A percentile compares a stretch with the other conserved stretches of the same genome.
Conservation (phyloP, 2,888 invertebrate species). For the Dicycla oo region DNA sequence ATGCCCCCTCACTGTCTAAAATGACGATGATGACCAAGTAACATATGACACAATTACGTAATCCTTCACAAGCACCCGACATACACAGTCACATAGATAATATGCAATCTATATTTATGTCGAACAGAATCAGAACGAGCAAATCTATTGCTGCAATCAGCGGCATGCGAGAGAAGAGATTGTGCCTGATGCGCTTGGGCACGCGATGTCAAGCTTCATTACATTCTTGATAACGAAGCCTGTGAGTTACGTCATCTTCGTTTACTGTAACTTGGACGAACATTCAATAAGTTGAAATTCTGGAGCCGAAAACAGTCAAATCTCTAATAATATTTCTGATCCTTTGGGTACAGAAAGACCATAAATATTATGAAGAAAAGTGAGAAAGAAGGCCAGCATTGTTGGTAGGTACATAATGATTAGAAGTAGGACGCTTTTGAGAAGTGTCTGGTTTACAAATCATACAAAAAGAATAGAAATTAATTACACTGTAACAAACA, state of each 20-base stretch:
- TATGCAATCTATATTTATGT: background rate
- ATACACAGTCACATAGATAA: no score
- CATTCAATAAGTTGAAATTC: background rate
- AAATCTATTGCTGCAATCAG: slow-evolving; percentile 57
- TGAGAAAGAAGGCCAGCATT: background rate
- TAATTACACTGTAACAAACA: no score
- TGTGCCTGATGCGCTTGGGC: slow-evolving; percentile 54
- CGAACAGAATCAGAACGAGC: slow-evolving; percentile 48
- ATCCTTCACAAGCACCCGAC: no score
- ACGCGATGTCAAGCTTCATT: slow-evolving; percentile 58
- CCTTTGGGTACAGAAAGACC: background rate
- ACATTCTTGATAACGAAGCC: slow-evolving; percentile 29
- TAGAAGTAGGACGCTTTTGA: background rate
- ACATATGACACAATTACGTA: no score
- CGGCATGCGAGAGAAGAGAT: slow-evolving; percentile 55
- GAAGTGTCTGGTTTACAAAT: background rate
- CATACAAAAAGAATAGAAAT: no score
- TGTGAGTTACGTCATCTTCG: slow-evolving; percentile 12
- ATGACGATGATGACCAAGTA: background rate
- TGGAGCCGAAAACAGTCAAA: background rate
- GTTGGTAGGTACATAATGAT: no score
- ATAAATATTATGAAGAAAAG: background rate
- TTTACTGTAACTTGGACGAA: slow-evolving; percentile 5
- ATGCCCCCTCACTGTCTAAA: no score
- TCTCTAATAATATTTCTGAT: background rate